Conservation (phyloP, 2,888 invertebrate genomes). For the Dolichopus griseipennis region DNA sequence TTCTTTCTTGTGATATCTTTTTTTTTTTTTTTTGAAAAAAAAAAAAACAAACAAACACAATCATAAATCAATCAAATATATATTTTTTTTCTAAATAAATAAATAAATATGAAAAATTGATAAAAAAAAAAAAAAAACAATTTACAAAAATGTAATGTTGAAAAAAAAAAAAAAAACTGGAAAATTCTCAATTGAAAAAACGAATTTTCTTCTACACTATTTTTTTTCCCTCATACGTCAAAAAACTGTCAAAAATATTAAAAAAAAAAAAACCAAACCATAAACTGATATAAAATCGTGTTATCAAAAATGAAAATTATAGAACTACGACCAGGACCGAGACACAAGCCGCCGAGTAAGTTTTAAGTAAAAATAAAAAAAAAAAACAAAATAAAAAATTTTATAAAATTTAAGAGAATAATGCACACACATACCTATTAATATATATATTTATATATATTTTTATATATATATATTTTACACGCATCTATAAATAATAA, state of each 20-base stretch:
- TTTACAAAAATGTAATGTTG: too few species aligned
- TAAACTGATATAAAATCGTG: neutral
- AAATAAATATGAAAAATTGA: neutral
- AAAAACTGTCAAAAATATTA: neutral
- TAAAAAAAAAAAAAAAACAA: too few species aligned
- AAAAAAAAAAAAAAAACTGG: too few species aligned
- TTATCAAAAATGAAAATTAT: neutral
- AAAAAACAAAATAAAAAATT: too few species aligned
- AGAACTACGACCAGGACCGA: neutral
- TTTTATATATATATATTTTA: too few species aligned
- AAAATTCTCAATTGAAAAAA: too few species aligned
- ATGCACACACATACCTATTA: neutral
- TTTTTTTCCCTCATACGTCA: neutral
- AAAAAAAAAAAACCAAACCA: neutral
- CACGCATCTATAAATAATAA: too few species aligned
- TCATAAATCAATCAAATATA: neutral
- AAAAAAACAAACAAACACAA: neutral
- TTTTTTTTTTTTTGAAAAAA: neutral
- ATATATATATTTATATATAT: neutral
- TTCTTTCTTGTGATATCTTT: neutral
- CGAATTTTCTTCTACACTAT: too few species aligned
- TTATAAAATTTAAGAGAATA: too few species aligned
- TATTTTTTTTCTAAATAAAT: neutral
- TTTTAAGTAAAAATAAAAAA: neutral
- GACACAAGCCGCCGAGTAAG: slow-evolving; percentile 2